Percentiles rank a stretch among this genome's conserved stretches.
Evolutionary conservation across 2,888 invertebrate genomes (phyloP).

Genomic region (Hyposoter dolosus): DNA sequence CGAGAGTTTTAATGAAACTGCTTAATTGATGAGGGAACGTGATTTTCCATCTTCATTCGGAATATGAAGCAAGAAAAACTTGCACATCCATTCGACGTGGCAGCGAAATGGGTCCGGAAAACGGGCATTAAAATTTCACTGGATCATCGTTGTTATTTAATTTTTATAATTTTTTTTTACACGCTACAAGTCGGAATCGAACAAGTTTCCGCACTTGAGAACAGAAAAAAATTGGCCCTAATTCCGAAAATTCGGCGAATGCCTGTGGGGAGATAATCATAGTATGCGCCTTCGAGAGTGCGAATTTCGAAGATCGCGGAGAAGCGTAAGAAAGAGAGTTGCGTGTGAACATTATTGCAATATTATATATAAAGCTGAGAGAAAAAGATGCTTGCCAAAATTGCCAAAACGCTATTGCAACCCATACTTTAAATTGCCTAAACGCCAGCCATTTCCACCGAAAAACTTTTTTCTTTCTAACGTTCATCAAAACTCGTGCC

Average conservation of each 20-base stretch:
- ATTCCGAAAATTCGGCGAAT: slow-evolving; percentile 75
- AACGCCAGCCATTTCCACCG: slow-evolving; percentile 66
- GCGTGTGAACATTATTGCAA: slow-evolving; percentile 16
- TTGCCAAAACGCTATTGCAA: slow-evolving; percentile 54
- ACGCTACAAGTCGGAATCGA: neutral
- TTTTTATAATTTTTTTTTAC: neutral
- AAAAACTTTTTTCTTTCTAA: slow-evolving; percentile 18
- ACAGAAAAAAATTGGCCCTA: slow-evolving; percentile 54
- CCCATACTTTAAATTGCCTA: slow-evolving; percentile 72
- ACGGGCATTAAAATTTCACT: too few species aligned
- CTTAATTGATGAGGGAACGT: too few species aligned
- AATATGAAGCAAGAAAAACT: too few species aligned
- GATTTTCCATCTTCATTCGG: neutral
- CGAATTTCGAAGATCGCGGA: slow-evolving; percentile 41
- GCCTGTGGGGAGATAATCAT: slow-evolving; percentile 76
- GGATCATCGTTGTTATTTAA: neutral
- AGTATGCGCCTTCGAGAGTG: slow-evolving; percentile 68
- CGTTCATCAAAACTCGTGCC: slow-evolving; percentile 38
- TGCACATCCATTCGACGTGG: too few species aligned
- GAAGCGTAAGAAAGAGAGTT: neutral
- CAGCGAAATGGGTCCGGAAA: too few species aligned
- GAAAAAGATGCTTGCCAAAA: slow-evolving; percentile 7
- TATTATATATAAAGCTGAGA: neutral
- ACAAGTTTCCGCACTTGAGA: neutral
- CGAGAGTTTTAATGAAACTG: neutral